Percentiles rank a stretch among this genome's conserved stretches.
phyloP scores from a whole-genome alignment of 2,113 vertebrate species.

The Microtus oregoni region DNA sequence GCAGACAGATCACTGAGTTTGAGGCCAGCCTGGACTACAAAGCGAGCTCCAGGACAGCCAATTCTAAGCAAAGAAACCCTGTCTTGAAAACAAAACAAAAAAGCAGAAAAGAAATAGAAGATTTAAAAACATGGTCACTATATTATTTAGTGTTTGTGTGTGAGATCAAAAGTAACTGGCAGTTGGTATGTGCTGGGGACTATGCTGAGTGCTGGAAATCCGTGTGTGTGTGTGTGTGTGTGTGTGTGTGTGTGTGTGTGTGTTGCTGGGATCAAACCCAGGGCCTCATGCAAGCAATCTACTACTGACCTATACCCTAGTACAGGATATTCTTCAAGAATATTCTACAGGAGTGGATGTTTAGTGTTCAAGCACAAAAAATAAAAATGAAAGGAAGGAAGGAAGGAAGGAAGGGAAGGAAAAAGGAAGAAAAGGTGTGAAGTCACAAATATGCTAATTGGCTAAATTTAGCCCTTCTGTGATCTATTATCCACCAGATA shows the following conservation, averaged over 20 bases:
- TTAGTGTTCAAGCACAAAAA: neutral
- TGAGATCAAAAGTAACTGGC: too few species aligned
- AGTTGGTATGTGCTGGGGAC: too few species aligned
- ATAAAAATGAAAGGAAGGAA: too few species aligned
- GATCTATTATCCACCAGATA: neutral
- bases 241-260: neutral
- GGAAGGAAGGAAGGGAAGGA: too few species aligned
- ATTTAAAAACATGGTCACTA: neutral
- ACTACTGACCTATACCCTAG: neutral
- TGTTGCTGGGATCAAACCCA: neutral
- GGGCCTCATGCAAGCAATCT: neutral
- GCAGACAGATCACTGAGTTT: neutral
- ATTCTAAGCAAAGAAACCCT: neutral
- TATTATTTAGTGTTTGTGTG: neutral
- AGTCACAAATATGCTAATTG: neutral
- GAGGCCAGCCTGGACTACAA: neutral
- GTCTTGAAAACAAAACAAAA: neutral
- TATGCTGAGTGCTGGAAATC: too few species aligned
- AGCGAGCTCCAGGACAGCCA: neutral
- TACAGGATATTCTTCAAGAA: neutral
- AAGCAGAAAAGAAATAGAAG: neutral
- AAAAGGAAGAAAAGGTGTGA: too few species aligned
- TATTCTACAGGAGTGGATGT: neutral
- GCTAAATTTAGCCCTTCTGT: neutral
- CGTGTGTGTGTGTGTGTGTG: neutral